phyloP scores from a whole-genome alignment of 2,888 invertebrate genomes.

The Eubasilissa splendida region DNA sequence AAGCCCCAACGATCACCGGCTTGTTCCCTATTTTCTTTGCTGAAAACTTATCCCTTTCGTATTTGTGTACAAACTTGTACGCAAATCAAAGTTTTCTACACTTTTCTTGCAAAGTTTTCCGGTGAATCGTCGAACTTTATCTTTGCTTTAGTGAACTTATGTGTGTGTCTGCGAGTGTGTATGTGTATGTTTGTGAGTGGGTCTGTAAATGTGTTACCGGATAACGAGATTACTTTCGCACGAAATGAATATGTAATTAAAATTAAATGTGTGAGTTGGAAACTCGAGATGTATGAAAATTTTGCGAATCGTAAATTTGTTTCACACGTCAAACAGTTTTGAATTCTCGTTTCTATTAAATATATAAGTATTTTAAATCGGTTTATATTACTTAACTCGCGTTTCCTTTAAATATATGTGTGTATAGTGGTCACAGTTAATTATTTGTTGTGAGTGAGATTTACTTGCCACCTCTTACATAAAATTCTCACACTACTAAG shows the following conservation, averaged over 20 bases:
- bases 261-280: constrained; percentile 19
- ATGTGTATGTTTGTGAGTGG: too few species aligned
- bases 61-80: not conserved
- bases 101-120: not conserved
- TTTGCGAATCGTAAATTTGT: constrained; percentile 6
- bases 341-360: not conserved
- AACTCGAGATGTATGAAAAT: not conserved
- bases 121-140: constrained; percentile 13
- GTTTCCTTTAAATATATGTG: too few species aligned
- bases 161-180: not conserved
- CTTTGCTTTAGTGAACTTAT: constrained; percentile 13
- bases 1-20: not conserved
- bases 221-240: constrained; percentile 27
- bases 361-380: too few species aligned
- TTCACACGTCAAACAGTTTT: not conserved
- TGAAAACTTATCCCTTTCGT: not conserved
- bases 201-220: constrained; percentile 1
- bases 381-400: too few species aligned
- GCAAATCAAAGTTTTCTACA: constrained; percentile 19
- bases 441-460: too few species aligned
- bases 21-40: constrained; percentile 1
- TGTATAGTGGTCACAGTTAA: too few species aligned
- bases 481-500: too few species aligned
- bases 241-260: constrained; percentile 23
- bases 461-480: too few species aligned